Evolutionary conservation across 2,797 vertebrate genomes (phyloP).

Genomic region (Trachurus trachurus): DNA sequence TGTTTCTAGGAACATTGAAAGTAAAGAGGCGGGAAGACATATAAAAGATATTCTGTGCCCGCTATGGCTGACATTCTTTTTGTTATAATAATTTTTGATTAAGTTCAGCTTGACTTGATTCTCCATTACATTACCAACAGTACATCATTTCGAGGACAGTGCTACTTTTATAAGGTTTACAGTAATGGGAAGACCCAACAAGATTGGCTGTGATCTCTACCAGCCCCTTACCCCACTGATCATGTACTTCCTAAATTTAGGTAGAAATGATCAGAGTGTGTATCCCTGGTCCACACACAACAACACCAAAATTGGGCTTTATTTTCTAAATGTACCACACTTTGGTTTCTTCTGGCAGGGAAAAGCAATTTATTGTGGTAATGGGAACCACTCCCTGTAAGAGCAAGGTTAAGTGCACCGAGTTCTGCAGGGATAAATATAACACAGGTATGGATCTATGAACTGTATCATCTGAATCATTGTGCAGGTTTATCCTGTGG

Average conservation of each 20-base stretch:
- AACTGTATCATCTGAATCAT: not conserved
- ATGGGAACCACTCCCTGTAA: not conserved
- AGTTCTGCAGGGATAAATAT: slow-evolving; percentile 4
- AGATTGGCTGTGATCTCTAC: not conserved
- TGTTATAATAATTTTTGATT: not conserved
- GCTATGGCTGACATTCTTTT: not conserved
- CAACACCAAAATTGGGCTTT: not conserved
- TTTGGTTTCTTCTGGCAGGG: slow-evolving; percentile 1
- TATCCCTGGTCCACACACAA: not conserved
- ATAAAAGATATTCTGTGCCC: not conserved
- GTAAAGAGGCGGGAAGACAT: slow-evolving; percentile 6
- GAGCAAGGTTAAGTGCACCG: not conserved
- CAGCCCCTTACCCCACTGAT: not conserved
- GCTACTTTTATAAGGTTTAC: slow-evolving; percentile 10
- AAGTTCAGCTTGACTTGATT: not conserved
- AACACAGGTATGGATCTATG: not conserved
- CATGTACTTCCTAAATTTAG: not conserved
- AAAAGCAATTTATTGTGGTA: not conserved
- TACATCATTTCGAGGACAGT: not conserved
- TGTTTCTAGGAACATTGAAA: not conserved
- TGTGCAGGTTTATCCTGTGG: not conserved
- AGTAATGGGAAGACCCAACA: not conserved
- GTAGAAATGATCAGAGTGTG: not conserved
- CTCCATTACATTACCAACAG: slow-evolving; percentile 8
- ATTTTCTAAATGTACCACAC: slow-evolving; percentile 2